A percentile compares a stretch with the other conserved stretches of the same genome.
phyloP scores from a whole-genome alignment of 2,797 vertebrate species.

The Cryptoblepharus egeriae region DNA sequence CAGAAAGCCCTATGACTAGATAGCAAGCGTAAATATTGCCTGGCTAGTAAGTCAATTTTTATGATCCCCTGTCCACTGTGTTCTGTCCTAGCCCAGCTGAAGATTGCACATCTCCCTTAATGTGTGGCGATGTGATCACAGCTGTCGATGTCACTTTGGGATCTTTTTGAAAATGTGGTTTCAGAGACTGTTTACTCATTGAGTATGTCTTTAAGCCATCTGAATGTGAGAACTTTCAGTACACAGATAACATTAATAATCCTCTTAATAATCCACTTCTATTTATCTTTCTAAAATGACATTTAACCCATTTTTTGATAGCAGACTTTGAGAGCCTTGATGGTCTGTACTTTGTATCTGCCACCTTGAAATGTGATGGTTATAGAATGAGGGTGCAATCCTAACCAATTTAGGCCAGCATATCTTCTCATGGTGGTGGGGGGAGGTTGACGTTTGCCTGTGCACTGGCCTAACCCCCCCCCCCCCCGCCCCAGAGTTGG shows the following conservation, averaged over 20 bases:
- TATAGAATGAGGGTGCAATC: no score
- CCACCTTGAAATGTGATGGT: not conserved
- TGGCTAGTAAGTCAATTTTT: no score
- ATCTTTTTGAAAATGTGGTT: not conserved
- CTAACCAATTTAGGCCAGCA: no score
- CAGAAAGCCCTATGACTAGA: no score
- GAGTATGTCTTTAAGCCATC: not conserved
- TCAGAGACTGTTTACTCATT: not conserved
- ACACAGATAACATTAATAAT: not conserved
- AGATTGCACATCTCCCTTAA: no score
- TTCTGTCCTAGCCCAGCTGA: no score
- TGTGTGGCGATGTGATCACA: not conserved
- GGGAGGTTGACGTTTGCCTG: no score
- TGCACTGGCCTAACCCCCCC: no score
- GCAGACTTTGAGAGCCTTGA: not conserved
- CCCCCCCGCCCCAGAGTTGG: no score
- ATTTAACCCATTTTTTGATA: not conserved
- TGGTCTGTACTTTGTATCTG: not conserved
- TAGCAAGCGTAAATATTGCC: no score
- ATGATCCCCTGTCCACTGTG: no score
- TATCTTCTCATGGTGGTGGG: no score
- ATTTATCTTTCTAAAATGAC: not conserved
- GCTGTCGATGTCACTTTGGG: not conserved
- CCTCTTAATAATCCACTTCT: not conserved
- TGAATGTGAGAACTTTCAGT: not conserved